Evolutionary conservation across 2,888 invertebrate genomes (phyloP), one percentile per base, ranked within the genome.

Genomic region (Nemurella pictetii): DNA sequence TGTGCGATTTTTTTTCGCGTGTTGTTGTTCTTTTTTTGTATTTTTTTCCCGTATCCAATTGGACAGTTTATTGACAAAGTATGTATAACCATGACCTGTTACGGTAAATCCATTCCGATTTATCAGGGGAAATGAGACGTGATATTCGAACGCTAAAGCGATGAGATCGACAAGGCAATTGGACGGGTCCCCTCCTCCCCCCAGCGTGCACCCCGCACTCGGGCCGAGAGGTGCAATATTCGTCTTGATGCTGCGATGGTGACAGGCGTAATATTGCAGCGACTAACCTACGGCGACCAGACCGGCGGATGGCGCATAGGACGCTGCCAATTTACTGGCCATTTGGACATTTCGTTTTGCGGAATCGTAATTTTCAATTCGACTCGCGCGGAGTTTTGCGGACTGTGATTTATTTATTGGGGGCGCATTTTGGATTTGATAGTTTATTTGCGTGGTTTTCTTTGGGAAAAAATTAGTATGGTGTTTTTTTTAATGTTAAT

Each of bases 41-140:
- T 75, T 75, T 75, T 75, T 27, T 27, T 27, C 75, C 28, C 75
- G 75, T 75, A 55, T 55, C 55, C 55, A 55, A 55, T 55, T 55
- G 55, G 75, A 75, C 75, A 75, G 75, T 75, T 75, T 75, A 75
- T 75, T 75, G 75, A 75, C 75, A 75, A 75, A 75, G 28, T 75
- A 75, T 75, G 75, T 20, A 55, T 75, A 75, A 28, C 75, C 75
- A 75, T 75, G 75, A 75, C 75, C 75, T 75, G 75, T 26, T 55
- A 55, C 55, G 27, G 26, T 25, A 75, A 75, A 75, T 75, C 75
- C 75, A 5, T 4, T 75, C 75, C 75, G 75, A 75, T 75, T 75
- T 75, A 75, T 75, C 75, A 25, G 26, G 75, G 75, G 75, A 27
- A 27, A 28, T 75, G 27, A n/a, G 2, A 75, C 28, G 75, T 26